Evolutionary conservation across 2,888 invertebrate species (phyloP), one percentile per base, ranked within the genome.

Genomic region (Tipula vernalis): DNA sequence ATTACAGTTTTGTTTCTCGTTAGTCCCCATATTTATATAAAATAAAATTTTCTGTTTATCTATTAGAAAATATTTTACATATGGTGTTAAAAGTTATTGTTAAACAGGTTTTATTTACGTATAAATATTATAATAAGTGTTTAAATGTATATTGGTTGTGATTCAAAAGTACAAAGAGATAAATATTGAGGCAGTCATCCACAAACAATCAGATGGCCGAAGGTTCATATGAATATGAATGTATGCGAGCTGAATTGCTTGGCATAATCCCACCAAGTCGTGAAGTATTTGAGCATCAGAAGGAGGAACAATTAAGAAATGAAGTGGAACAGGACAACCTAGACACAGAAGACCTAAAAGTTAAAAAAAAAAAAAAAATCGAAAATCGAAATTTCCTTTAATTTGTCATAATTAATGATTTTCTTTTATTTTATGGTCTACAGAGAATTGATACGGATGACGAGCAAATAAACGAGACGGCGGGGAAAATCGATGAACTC

Each of bases 401-500:
- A 12, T 18, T 86, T 13, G 13, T 86, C 41, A 36, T 28, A 28
- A 28, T 28, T 28, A 28, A 28, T 28, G 28, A 28, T 28, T 28
- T 28, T 28, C 0, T 28, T 28, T 28, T 28, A 28, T 28, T 28
- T 28, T 28, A 28, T 28, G 28, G 28, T 28, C 28, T 28, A 86
- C 91, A 97, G 93, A 94, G 96, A 88, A 90, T 96, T 39, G 94
- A 94, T 86, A 90, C 91, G 85, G 93, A 95, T 89, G 93, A 93
- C 86, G 96, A 96, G 89, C 91, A 93, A 88, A 89, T 95, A 85
- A 92, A 93, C 88, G 94, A 94, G 87, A 93, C 95, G 0, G 93
- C 94, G 84, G 95, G 95, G 86, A 96, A 96, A 87, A 92, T 98
- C 42, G 95, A 95, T 87, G 96, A 97, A 90, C 93, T 98, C 71